Base-by-base conservation (phyloP, 2,113 vertebrate genomes). In the Rattus rattus region DNA sequence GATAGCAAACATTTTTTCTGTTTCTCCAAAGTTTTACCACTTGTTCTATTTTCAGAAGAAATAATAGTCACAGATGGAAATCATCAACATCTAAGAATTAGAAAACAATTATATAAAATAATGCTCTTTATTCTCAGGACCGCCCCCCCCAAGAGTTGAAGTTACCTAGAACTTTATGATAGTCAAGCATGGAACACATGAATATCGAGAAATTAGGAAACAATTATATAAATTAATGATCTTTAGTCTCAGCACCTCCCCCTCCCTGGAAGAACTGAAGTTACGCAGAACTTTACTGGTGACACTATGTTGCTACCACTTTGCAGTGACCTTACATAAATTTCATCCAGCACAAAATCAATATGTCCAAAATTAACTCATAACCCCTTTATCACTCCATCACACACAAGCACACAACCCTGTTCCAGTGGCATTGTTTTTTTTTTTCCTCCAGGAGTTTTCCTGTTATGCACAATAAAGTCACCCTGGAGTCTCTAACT, bases 11-110 rank as follows among this genome's bases (percentile, higher is more conserved):
- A 30, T 79, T 19, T 56, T 13, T 77, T 96, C 72, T 86, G 14
- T 49, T 95, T 33, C 61, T 93, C 91, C 16, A 70, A 94, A 49
- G 28, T 54, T 90, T 94, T 90, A 89, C 73, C 56, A 65, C 81
- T 96, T 85, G 20, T 33, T 70, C 79, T 43, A 33, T 19, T 69
- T 17, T 49, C 80, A 49, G 30, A 85, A 24, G 24, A 91, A 67
- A 30, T 59, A 52, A 81, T 39, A 49, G 24, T 26, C 9, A 3
- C 47, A 56, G 22, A 7, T 52, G 6, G 14, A 76, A 72, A 47
- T 39, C 59, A 65, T 39, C 77, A 88, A 67, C 52, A 91, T 73
- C 24, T 88, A 94, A 14, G 14, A 70, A 28, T 70, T 87, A 69
- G 49, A 22, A 59, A 52, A 80, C 30, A 75, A 33, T 33, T 33